Evolutionary conservation across 2,888 invertebrate genomes (phyloP), one percentile per base, ranked within the genome.

Genomic region (Amphimallon solstitiale): DNA sequence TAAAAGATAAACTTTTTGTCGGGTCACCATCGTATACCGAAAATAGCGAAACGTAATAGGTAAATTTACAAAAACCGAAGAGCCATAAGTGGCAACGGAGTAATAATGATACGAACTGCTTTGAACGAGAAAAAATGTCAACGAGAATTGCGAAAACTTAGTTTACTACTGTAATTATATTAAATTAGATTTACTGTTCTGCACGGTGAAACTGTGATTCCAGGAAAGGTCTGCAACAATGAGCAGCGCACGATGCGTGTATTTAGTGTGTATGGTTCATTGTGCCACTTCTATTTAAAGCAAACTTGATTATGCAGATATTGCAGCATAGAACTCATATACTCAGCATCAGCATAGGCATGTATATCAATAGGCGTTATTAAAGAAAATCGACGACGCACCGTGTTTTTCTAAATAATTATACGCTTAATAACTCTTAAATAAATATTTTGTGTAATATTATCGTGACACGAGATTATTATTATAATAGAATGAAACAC

Each of bases 151-250:
- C 43, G 29, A 59, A 29, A 59, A 59, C 56, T 59, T 43, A 43
- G 43, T 17, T 15, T 43, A 45, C n/a, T n/a, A n/a, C 29, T 43
- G 56, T 43, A 59, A 59, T 59, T 59, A 59, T 59, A 59, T 43
- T 59, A 59, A 59, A 59, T 59, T 59, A 59, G 56, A 59, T 59
- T 59, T 59, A 59, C 56, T 43, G 56, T 59, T 59, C 56, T 29
- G 15, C 43, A 43, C 43, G 43, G 56, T 23, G 56, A 59, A 59
- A 59, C 56, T 59, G 56, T 40, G 56, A 59, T 59, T 59, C 43
- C 43, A 59, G 43, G 43, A 59, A 59, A 59, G 56, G 56, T 40
- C 56, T 59, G 43, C 29, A 43, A 21, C 56, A 59, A 15, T 10
- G 15, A 23, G 29, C 56, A 35, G 34, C 29, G 17, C n/a, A 43